These are phyloP conservation scores for Tetramorium parvispinum DNA, from an alignment of 1,140 invertebrate genomes.

Conservation along the genomic window DNA sequence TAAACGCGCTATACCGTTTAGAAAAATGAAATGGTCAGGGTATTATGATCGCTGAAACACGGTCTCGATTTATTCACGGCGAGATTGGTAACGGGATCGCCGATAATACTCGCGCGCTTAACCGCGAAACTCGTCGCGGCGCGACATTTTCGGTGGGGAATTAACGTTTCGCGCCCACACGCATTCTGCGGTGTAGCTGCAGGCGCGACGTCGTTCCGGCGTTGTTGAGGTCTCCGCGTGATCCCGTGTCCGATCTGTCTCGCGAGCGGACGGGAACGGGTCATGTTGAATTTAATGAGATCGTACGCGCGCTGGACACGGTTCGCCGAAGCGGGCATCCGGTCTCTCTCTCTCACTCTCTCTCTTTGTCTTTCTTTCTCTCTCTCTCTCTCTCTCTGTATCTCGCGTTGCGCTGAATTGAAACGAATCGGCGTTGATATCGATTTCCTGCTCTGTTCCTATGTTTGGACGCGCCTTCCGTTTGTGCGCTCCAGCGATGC, in stretches of 20 bases:
- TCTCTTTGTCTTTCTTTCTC: no score
- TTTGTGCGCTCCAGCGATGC: not conserved
- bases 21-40: not conserved
- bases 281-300: slow-evolving; percentile 53
- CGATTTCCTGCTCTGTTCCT: slow-evolving; percentile 37
- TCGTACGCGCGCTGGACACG: slow-evolving; percentile 34
- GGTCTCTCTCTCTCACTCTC: not conserved
- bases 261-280: slow-evolving; percentile 21
- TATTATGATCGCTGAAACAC: not conserved
- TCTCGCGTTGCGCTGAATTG: not conserved
- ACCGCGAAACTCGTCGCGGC: slow-evolving; percentile 25
- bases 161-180: not conserved
- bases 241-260: slow-evolving; percentile 32
- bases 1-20: not conserved
- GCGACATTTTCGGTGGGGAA: slow-evolving; percentile 39
- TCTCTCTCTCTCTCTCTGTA: not conserved
- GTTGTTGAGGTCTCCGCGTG: slow-evolving; percentile 27
- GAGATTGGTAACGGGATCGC: not conserved
- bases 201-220: slow-evolving; percentile 14
- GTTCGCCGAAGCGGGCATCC: slow-evolving; percentile 49
- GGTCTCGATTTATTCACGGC: not conserved
- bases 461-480: slow-evolving; percentile 6
- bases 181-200: slow-evolving; percentile 6
- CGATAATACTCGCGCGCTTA: not conserved
- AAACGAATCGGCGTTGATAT: slow-evolving; percentile 44